Evolutionary conservation across 2,888 invertebrate species (phyloP), one percentile per base, ranked within the genome.

Genomic region (Cantharis nigra): DNA sequence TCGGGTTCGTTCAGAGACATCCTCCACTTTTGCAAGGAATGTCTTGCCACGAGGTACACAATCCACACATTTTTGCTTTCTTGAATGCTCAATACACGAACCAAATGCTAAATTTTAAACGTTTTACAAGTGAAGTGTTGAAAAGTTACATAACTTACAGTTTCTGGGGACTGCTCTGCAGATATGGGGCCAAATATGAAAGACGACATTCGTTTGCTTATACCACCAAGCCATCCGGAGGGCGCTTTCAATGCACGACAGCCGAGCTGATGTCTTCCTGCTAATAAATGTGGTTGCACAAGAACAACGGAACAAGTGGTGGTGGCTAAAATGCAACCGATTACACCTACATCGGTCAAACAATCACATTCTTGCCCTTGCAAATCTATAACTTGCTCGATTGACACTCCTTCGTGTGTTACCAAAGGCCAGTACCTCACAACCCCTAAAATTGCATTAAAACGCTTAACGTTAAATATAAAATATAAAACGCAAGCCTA

Each of bases 371-470:
- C 96, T 88, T 96, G 96, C 0, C 96, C 96, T 28, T 96, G 96
- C 33, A 98, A 90, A 85, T 97, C 97, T 2, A 95, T 94, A 75
- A 93, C 94, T 65, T 94, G 93, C 86, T 98, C 98, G 13, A 94
- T 92, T 11, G 95, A 96, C 0, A 94, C 93, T 0, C 94, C 94
- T 86, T 97, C 97, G 83, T 97, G 96, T 0, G 95, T 95, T 62
- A 98, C 93, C 4, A 95, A 96, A 0, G 96, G 92, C 98, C 98
- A 98, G 88, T 95, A 98, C 1, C 98, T 92, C 0, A 97, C 94
- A 71, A 94, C 92, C 13, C 98, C 97, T 86, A 77, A 67, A 64
- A 49, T 11, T 62, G 62, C 3, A 69, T 14, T 49, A 20, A 23
- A 16, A 16, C 9, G n/a, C 5, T 16, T 9, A 63, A 11, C 16